Conservation (phyloP, 2,797 vertebrate genomes). For the Malurus splendens region DNA sequence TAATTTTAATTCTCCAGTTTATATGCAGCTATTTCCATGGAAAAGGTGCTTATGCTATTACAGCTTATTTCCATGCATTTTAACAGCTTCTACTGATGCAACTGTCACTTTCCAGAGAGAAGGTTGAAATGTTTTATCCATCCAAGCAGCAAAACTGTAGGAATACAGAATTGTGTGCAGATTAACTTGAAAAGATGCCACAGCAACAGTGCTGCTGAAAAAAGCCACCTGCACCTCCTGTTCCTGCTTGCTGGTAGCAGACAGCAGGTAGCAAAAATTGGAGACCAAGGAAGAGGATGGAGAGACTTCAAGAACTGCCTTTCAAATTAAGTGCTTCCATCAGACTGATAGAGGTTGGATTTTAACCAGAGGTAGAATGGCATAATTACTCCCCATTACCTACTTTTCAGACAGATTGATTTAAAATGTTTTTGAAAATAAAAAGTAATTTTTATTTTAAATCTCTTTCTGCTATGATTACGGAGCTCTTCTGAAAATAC, state of each 20-base stretch:
- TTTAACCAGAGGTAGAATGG: not conserved
- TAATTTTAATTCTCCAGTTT: not conserved
- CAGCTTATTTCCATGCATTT: not conserved
- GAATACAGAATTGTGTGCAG: not conserved
- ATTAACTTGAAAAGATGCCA: conserved; percentile 11
- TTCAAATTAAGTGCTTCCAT: not conserved
- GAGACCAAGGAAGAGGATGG: not conserved
- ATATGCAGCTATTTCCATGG: not conserved
- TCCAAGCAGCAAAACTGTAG: not conserved
- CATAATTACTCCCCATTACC: not conserved
- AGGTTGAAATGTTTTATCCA: conserved; percentile 12
- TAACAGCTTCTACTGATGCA: not conserved
- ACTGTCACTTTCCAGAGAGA: not conserved
- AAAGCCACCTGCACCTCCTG: not conserved
- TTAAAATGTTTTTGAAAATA: not conserved
- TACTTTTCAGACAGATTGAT: not conserved
- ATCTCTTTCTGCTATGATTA: not conserved
- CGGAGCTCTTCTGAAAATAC: not conserved
- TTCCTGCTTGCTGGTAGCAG: not conserved
- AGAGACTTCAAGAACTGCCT: not conserved
- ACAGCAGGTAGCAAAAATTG: not conserved
- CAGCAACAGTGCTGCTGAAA: not conserved
- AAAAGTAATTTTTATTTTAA: not conserved
- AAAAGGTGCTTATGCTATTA: not conserved
- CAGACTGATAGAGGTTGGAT: not conserved